Evolutionary conservation across 2,797 vertebrate genomes (phyloP).

Genomic region (Aldrovandia affinis): DNA sequence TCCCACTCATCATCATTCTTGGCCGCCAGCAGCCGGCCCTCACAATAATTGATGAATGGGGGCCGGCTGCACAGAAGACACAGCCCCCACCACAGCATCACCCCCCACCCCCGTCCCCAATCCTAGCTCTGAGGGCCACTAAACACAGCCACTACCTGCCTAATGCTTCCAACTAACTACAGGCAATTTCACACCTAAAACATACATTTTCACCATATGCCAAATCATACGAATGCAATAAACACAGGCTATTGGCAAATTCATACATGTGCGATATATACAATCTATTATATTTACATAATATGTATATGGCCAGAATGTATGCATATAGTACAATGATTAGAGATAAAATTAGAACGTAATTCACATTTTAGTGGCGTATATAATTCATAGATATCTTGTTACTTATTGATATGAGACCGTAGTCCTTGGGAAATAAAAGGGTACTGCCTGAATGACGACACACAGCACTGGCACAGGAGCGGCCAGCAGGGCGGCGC

Average conservation of each 20-base stretch:
- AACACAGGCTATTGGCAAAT: too few relatives aligned
- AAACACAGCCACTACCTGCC: constrained; percentile 7
- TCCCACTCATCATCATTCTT: constrained; percentile 1
- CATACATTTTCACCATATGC: too few relatives aligned
- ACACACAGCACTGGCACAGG: not conserved
- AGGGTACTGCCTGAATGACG: not conserved
- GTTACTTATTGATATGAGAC: not conserved
- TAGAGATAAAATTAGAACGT: too few relatives aligned
- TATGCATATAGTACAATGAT: too few relatives aligned
- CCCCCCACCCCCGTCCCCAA: not conserved
- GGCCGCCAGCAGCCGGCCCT: not conserved
- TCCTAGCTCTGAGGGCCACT: not conserved
- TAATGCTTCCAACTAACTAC: too few relatives aligned
- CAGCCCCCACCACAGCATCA: not conserved
- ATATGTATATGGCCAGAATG: too few relatives aligned
- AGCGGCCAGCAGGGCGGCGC: not conserved
- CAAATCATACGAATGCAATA: too few relatives aligned
- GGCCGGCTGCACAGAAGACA: not conserved
- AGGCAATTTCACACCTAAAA: too few relatives aligned
- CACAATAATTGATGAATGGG: constrained; percentile 9
- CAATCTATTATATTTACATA: too few relatives aligned
- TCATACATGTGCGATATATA: too few relatives aligned
- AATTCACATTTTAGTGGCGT: too few relatives aligned
- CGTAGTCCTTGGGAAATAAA: not conserved
- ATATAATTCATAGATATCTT: too few relatives aligned